Percentiles rank a stretch among this genome's conserved stretches.
Evolutionary conservation across 2,888 invertebrate genomes (phyloP).

Genomic region (Gnatocerus cornutus): DNA sequence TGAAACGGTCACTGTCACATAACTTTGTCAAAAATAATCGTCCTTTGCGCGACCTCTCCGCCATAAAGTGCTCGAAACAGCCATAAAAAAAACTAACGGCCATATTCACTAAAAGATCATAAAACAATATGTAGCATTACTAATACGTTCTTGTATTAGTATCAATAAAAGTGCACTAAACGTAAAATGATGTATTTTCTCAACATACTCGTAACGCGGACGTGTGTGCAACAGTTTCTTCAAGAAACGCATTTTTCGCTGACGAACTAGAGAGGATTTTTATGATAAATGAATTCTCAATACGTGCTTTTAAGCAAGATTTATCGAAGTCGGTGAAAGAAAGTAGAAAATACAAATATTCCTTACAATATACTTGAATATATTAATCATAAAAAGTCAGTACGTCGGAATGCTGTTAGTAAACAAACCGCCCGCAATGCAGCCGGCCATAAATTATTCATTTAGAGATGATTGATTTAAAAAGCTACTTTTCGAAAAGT

Average conservation of each 20-base stretch:
- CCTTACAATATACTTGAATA: constrained; percentile 15
- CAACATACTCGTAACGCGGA: neutral
- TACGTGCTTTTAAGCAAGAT: too few relatives aligned
- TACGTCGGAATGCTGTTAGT: constrained; percentile 29
- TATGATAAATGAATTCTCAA: too few relatives aligned
- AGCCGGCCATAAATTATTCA: constrained; percentile 29
- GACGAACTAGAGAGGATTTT: too few relatives aligned
- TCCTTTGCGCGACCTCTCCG: too few relatives aligned
- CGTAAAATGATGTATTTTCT: neutral
- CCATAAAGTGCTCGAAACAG: too few relatives aligned
- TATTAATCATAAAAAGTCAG: constrained; percentile 20
- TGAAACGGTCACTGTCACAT: too few relatives aligned
- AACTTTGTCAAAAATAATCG: too few relatives aligned
- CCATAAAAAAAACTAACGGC: too few relatives aligned
- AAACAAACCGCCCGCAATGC: constrained; percentile 36
- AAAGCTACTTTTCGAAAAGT: constrained; percentile 10
- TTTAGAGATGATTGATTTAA: constrained; percentile 28
- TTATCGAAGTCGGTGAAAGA: too few relatives aligned
- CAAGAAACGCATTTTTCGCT: too few relatives aligned
- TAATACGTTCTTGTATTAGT: neutral
- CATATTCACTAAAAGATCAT: neutral
- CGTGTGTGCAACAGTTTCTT: neutral
- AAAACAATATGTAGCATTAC: neutral
- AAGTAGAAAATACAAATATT: neutral
- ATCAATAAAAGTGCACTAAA: neutral